Base-by-base conservation (phyloP, 2,113 vertebrate species). In the Nannospalax galili region DNA sequence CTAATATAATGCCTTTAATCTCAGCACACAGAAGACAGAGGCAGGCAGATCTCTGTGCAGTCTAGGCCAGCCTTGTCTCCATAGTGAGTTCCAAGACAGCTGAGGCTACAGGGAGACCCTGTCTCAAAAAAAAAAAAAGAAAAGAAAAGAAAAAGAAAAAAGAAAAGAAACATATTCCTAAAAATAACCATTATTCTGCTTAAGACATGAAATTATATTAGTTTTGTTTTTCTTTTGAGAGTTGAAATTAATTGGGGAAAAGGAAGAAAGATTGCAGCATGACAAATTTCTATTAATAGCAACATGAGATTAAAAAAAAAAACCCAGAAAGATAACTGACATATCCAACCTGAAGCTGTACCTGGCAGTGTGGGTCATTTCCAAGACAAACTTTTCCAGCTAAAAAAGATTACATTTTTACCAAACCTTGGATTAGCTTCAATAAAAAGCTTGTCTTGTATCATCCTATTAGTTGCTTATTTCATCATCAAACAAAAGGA, bases 401-500 rank as follows among this genome's bases (percentile, higher is more conserved):
- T 78, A 80, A 30, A 93, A 89, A 85, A 88, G 20, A 84, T 2
- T 67, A 60, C 75, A 84, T 91, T 91, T 93, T 75, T 75, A 80
- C 74, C 94, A 84, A 78, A 89, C 6, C 84, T n/a, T 91, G 22
- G 72, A 90, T 88, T 78, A 60, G 11, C 67, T 45, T 62, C 81
- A 67, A 74, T 10, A 81, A 69, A 45, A 94, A 64, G 86, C 16
- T 40, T 1, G 4, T 84, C 70, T 77, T 85, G 8, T 4, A 72
- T 42, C 37, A 84, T 32, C 15, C 19, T 62, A 56, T 69, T 7
- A 92, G 26, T 17, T 52, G 45, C 62, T 88, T 89, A 73, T 72
- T 95, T 94, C 15, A 81, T 62, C 48, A 52, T 7, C 42, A 91
- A 96, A 37, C 60, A 77, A 91, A 96, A 89, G 48, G 90, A 94